Evolutionary conservation across 2,888 invertebrate genomes (phyloP).

Genomic region (Pyrrhia umbra): DNA sequence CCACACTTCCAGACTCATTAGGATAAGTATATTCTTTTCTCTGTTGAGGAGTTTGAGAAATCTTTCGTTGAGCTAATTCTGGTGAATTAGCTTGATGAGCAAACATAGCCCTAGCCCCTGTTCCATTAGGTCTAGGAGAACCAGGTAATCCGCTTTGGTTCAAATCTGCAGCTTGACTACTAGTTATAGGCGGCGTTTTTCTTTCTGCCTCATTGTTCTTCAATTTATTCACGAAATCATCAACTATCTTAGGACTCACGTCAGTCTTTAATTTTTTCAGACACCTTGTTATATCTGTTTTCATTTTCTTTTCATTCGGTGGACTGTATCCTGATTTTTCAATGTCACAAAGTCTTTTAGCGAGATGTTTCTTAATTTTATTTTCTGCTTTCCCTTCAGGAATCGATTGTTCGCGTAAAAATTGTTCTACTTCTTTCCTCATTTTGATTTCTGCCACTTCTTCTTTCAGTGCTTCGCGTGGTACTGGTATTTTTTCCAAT

Average conservation of each 20-base stretch:
- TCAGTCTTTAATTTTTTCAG: slow-evolving; percentile 68
- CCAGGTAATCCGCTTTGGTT: slow-evolving; percentile 9
- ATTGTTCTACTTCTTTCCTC: slow-evolving; percentile 70
- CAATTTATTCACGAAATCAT: slow-evolving; percentile 69
- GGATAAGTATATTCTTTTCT: not conserved
- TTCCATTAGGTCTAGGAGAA: not conserved
- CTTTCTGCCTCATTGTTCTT: slow-evolving; percentile 65
- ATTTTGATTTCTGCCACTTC: slow-evolving; percentile 76
- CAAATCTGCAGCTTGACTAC: slow-evolving; percentile 35
- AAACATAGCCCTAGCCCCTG: not conserved
- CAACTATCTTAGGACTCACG: slow-evolving; percentile 57
- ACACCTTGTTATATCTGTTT: slow-evolving; percentile 66
- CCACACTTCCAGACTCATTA: not conserved
- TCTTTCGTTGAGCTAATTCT: not conserved
- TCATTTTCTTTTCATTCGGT: slow-evolving; percentile 70
- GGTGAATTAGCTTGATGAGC: not conserved
- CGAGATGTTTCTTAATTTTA: slow-evolving; percentile 65
- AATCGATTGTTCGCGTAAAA: slow-evolving; percentile 64
- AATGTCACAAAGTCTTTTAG: slow-evolving; percentile 72
- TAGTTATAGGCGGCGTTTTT: slow-evolving; percentile 37
- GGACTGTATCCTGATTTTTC: slow-evolving; percentile 68
- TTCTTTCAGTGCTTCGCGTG: slow-evolving; percentile 67
- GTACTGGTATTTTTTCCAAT: slow-evolving; percentile 71
- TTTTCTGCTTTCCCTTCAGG: slow-evolving; percentile 57
- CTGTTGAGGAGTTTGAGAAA: not conserved